Percentiles rank a stretch among this genome's conserved stretches.
phyloP scores from a whole-genome alignment of 2,888 invertebrate genomes.

The Drosophila picticornis region DNA sequence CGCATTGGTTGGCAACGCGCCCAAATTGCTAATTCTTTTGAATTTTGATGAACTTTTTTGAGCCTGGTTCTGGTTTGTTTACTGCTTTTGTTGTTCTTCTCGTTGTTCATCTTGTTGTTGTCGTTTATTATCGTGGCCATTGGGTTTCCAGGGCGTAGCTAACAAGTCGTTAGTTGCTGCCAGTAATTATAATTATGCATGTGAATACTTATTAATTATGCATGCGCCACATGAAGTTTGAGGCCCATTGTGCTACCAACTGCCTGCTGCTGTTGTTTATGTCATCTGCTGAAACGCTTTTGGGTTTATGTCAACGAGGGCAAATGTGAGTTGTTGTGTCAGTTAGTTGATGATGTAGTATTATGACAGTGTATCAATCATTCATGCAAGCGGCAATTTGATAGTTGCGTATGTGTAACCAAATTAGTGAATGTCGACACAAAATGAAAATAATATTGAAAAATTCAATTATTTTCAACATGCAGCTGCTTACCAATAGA shows the following conservation, averaged over 20 bases:
- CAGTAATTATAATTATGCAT: slow-evolving; percentile 74
- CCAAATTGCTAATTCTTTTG: slow-evolving; percentile 77
- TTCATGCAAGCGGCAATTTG: slow-evolving; percentile 13
- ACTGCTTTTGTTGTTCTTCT: slow-evolving; percentile 1
- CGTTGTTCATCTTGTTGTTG: slow-evolving; percentile 4
- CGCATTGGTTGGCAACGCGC: slow-evolving; percentile 53
- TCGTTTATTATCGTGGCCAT: slow-evolving; percentile 20
- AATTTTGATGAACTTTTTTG: slow-evolving; percentile 68
- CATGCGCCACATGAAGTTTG: slow-evolving; percentile 51
- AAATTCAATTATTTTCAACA: neutral
- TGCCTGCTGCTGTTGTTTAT: neutral
- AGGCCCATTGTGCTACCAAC: slow-evolving; percentile 39
- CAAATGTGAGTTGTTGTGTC: slow-evolving; percentile 26
- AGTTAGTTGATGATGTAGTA: slow-evolving; percentile 36
- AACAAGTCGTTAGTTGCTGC: slow-evolving; percentile 54
- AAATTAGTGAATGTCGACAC: slow-evolving; percentile 4
- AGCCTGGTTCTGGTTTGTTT: slow-evolving; percentile 10
- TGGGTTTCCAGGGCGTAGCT: slow-evolving; percentile 27
- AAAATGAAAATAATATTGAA: neutral
- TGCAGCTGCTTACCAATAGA: neutral
- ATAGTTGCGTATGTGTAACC: slow-evolving; percentile 23
- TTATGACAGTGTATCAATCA: slow-evolving; percentile 24
- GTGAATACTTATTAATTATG: slow-evolving; percentile 72
- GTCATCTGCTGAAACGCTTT: no score
- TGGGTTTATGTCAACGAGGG: neutral